Evolutionary conservation across 2,797 vertebrate genomes (phyloP), one percentile per base, ranked within the genome.

Genomic region (Florisuga fusca): DNA sequence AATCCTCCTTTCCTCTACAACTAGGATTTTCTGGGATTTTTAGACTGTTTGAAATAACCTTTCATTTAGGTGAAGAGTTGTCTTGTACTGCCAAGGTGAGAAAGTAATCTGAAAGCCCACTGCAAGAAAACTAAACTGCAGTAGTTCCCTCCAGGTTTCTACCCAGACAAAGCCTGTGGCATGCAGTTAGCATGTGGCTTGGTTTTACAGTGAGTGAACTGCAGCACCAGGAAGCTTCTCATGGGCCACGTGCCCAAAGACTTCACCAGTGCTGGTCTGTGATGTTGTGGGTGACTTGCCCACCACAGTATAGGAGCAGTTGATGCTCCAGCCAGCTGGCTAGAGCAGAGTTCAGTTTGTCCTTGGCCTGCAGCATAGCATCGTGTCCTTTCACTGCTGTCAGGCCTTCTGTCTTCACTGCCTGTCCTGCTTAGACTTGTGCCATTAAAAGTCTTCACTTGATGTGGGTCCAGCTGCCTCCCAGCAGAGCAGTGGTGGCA

Each of bases 101-200:
- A 88, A 74, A 63, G 17, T 46, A 0, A 61, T 8, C 50, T 86
- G 58, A 63, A 63, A 67, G 61, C 17, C 18, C 53, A 7, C 57
- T 55, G 5, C 31, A 36, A 61, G 43, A 33, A 53, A 41, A 54
- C 12, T 1, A 3, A 16, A 12, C 15, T 2, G 0, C 9, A 66
- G 26, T 58, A 21, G 43, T 61, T 62, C 67, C 34, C 26, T 75
- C 41, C 22, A 10, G 51, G 4, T 46, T 15, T 63, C 18, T 31
- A 19, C 1, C 0, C 61, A 8, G 5, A 22, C 58, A 48, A 38
- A 15, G 38, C 12, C 3, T 48, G 9, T 31, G 12, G 16, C 0
- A 0, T 63, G 53, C 66, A 14, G 23, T 15, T 53, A 33, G 43
- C 54, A 5, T 0, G 0, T 0, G 2, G 23, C 29, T 58, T 68